A percentile compares a stretch with the other conserved stretches of the same genome.
These are phyloP conservation scores for Turritopsis rubra DNA, from an alignment of 30 jellyfish, hydroid and myxozoan genomes.

Conservation along the genomic window DNA sequence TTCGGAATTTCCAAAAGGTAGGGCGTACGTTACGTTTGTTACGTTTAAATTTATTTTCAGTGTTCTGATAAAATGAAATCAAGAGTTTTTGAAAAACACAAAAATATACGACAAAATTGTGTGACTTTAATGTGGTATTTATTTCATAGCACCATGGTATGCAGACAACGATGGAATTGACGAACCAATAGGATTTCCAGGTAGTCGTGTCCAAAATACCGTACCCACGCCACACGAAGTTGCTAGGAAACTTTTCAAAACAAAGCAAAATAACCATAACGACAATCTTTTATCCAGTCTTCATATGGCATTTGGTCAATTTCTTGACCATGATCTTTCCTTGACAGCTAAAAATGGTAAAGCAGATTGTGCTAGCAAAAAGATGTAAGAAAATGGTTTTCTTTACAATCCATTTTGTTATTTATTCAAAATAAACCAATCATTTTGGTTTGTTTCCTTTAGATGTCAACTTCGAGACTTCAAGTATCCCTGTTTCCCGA, in stretches of 20 bases:
- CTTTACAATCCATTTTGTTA: too few species aligned
- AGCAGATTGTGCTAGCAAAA: neutral
- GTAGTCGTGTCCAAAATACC: neutral
- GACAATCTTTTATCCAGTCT: neutral
- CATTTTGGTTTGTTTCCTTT: neutral
- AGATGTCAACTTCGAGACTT: neutral
- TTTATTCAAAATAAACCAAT: too few species aligned
- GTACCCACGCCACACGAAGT: neutral
- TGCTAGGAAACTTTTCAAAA: neutral
- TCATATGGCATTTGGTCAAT: neutral
- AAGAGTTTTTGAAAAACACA: too few species aligned
- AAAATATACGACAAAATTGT: too few species aligned
- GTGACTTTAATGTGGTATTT: too few species aligned
- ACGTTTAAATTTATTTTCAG: too few species aligned
- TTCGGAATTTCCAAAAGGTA: too few species aligned
- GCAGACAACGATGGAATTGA: neutral
- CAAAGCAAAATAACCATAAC: neutral
- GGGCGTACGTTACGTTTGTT: too few species aligned
- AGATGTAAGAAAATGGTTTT: neutral
- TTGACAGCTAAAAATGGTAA: neutral
- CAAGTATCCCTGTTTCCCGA: conserved; percentile 16
- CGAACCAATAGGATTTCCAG: neutral
- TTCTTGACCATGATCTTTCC: neutral
- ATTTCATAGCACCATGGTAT: neutral
- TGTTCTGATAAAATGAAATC: too few species aligned